Percentiles rank a stretch among this genome's conserved stretches.
These are phyloP conservation scores for Schizotus pectinicornis DNA, from an alignment of 2,888 invertebrate species.

Conservation along the genomic window DNA sequence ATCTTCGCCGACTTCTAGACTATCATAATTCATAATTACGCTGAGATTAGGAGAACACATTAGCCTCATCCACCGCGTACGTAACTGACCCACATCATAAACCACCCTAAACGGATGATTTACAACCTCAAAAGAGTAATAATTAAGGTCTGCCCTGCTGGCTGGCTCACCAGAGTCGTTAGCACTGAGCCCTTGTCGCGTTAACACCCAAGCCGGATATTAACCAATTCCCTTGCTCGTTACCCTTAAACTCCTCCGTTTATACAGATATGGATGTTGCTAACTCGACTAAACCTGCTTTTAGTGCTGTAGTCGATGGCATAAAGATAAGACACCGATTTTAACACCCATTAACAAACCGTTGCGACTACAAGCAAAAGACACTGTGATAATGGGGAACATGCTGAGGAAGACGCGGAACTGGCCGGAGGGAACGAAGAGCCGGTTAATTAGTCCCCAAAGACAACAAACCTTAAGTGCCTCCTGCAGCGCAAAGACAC, in stretches of 20 bases:
- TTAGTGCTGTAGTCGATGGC: constrained; percentile 28
- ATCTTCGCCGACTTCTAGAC: background rate
- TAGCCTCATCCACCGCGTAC: too few relatives aligned
- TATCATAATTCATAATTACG: too few relatives aligned
- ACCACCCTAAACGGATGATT: constrained; percentile 46
- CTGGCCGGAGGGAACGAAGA: too few relatives aligned
- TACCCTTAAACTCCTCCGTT: constrained; percentile 33
- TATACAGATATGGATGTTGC: constrained; percentile 37
- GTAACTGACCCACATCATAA: constrained; percentile 44
- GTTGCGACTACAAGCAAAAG: background rate
- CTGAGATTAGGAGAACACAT: too few relatives aligned
- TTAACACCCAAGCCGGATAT: constrained; percentile 49
- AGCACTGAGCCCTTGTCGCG: constrained; percentile 47
- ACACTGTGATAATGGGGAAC: too few relatives aligned
- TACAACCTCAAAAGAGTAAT: constrained; percentile 48
- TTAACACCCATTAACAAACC: constrained; percentile 31
- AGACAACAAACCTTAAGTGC: too few relatives aligned
- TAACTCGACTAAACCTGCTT: constrained; percentile 29
- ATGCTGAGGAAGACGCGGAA: too few relatives aligned
- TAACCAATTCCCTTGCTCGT: constrained; percentile 48
- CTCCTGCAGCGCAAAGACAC: too few relatives aligned
- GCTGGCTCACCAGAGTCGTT: constrained; percentile 40
- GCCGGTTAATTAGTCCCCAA: too few relatives aligned
- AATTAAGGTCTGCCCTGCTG: constrained; percentile 45
- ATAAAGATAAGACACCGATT: constrained; percentile 35